A percentile compares a stretch with the other conserved stretches of the same genome.
phyloP scores from a whole-genome alignment of 2,888 invertebrate genomes.

The Dryadula phaetusa region DNA sequence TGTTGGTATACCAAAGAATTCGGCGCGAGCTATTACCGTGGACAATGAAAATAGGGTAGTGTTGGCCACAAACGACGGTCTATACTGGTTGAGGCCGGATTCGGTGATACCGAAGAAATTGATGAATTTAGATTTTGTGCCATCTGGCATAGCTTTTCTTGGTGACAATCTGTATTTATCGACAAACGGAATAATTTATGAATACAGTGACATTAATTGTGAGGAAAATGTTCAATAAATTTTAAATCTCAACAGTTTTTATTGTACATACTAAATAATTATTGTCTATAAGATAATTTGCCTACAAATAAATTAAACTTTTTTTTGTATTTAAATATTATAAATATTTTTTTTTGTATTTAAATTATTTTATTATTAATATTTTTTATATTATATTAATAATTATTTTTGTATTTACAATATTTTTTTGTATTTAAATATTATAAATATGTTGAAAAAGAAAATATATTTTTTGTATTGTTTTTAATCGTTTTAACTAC shows the following conservation, averaged over 20 bases:
- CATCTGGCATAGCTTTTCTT: conserved; percentile 67
- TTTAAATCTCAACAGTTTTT: neutral
- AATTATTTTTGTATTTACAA: too few relatives aligned
- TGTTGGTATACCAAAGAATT: conserved; percentile 71
- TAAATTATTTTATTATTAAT: too few relatives aligned
- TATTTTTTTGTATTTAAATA: too few relatives aligned
- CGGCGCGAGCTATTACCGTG: conserved; percentile 67
- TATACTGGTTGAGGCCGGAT: conserved; percentile 66
- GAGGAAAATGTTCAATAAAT: conserved; percentile 3
- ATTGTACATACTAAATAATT: neutral
- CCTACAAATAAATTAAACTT: too few relatives aligned
- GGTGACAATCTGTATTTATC: conserved; percentile 63
- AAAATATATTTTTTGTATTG: too few relatives aligned
- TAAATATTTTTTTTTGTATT: too few relatives aligned
- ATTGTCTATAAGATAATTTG: too few relatives aligned
- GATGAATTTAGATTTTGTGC: conserved; percentile 71
- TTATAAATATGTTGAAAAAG: too few relatives aligned
- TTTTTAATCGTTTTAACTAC: too few relatives aligned
- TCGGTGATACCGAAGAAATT: conserved; percentile 72
- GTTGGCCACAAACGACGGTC: conserved; percentile 72
- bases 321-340: too few relatives aligned
- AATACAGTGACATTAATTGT: conserved; percentile 53
- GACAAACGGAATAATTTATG: conserved; percentile 69
- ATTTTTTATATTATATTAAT: too few relatives aligned
- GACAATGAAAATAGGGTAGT: conserved; percentile 60